These are phyloP conservation scores for Hyposmocoma kahamanoa DNA, from an alignment of 1,140 invertebrate species.

Conservation along the genomic window DNA sequence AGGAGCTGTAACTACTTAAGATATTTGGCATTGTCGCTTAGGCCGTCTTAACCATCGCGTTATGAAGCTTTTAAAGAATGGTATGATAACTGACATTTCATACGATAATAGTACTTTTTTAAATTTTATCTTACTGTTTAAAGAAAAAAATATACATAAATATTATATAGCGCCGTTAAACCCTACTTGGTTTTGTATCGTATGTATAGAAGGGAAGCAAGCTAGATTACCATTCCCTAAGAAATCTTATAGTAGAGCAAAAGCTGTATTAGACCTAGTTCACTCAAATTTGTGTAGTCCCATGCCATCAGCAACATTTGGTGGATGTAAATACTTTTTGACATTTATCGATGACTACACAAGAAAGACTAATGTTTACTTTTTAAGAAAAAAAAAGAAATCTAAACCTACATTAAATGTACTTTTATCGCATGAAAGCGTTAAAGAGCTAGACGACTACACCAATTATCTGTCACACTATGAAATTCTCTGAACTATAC, in stretches of 20 bases:
- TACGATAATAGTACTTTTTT: conserved; percentile 4
- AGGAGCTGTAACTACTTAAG: background rate
- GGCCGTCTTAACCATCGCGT: background rate
- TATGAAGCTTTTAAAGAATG: conserved; percentile 7
- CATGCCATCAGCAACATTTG: conserved; percentile 13
- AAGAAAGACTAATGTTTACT: conserved; percentile 14
- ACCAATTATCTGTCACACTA: no score
- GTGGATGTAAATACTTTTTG: conserved; percentile 27
- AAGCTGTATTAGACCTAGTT: background rate
- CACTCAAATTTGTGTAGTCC: conserved; percentile 29
- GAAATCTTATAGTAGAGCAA: conserved; percentile 2
- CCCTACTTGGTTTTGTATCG: conserved; percentile 7
- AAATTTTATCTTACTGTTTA: no score
- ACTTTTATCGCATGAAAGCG: no score
- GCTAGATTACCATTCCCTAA: conserved; percentile 11
- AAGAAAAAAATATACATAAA: no score
- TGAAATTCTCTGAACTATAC: no score
- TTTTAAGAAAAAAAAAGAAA: no score
- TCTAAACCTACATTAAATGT: no score
- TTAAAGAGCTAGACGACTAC: no score
- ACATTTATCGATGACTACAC: conserved; percentile 33
- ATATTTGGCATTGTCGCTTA: conserved; percentile 5
- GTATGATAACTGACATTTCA: conserved; percentile 2
- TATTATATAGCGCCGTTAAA: no score
- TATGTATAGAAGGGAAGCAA: conserved; percentile 9